A percentile compares a stretch with the other conserved stretches of the same genome.
These are phyloP conservation scores for Brachionus plicatilis DNA, from an alignment of 1,140 invertebrate genomes.

Conservation along the genomic window DNA sequence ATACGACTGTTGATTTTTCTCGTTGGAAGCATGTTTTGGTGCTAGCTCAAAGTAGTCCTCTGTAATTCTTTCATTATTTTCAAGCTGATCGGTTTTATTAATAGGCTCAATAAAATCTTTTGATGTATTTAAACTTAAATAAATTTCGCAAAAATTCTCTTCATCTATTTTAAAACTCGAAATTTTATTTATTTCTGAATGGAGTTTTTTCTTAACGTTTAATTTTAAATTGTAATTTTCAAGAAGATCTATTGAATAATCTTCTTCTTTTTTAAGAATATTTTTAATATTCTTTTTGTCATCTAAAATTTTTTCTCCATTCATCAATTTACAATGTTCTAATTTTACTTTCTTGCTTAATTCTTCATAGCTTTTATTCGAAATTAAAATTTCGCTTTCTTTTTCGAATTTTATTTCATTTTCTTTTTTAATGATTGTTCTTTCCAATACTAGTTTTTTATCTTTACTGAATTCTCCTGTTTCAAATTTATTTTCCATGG, in stretches of 20 bases:
- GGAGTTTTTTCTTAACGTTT: neutral
- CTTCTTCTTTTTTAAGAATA: neutral
- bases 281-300: neutral
- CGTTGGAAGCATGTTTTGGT: neutral
- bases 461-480: too few species aligned
- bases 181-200: neutral
- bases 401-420: neutral
- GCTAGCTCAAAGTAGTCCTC: neutral
- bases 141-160: neutral
- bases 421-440: neutral
- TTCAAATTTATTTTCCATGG: too few species aligned
- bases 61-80: neutral
- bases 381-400: neutral
- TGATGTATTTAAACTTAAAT: too few species aligned
- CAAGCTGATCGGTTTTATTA: neutral
- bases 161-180: neutral
- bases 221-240: neutral
- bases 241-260: neutral
- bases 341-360: neutral
- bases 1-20: neutral
- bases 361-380: neutral
- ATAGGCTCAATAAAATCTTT: neutral
- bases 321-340: too few species aligned
- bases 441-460: neutral
- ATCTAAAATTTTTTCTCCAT: neutral